phyloP scores from a whole-genome alignment of 2,888 invertebrate genomes.

The Achlya flavicornis region DNA sequence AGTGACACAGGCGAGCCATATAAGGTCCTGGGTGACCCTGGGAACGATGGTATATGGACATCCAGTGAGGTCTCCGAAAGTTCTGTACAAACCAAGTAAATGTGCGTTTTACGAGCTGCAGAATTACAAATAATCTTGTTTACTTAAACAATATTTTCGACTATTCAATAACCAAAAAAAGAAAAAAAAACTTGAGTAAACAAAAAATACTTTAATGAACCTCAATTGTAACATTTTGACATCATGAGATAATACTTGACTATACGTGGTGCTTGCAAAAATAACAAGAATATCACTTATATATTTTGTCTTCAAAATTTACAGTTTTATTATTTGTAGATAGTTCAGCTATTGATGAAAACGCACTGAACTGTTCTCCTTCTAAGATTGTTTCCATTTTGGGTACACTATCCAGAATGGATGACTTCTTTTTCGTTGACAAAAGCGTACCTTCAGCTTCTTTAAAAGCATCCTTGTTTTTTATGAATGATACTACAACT shows the following conservation, averaged over 20 bases:
- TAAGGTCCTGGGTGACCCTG: conserved; percentile 51
- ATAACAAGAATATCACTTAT: conserved; percentile 9
- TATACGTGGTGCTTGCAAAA: conserved; percentile 12
- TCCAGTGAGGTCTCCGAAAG: conserved; percentile 58
- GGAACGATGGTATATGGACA: conserved; percentile 52
- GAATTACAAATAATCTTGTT: conserved; percentile 13
- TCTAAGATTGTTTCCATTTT: conserved; percentile 68
- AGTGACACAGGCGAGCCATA: not conserved
- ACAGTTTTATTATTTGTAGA: conserved; percentile 19
- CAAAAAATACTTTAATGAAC: not conserved
- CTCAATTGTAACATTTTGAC: conserved; percentile 13
- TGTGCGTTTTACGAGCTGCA: not conserved
- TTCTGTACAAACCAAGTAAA: conserved; percentile 37
- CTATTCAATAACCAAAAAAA: conserved; percentile 12
- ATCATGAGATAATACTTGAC: no score
- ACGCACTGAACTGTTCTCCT: conserved; percentile 31
- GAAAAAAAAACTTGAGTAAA: conserved; percentile 2
- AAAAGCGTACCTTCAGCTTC: conserved; percentile 43
- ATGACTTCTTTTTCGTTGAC: conserved; percentile 53
- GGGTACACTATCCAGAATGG: conserved; percentile 54
- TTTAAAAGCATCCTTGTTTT: conserved; percentile 45
- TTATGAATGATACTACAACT: conserved; percentile 57
- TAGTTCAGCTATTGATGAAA: conserved; percentile 16
- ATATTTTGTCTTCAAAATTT: conserved; percentile 22
- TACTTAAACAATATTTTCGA: conserved; percentile 2